These are phyloP conservation scores for Neuroterus valhalla DNA, from an alignment of 1,140 invertebrate genomes.

Conservation along the genomic window DNA sequence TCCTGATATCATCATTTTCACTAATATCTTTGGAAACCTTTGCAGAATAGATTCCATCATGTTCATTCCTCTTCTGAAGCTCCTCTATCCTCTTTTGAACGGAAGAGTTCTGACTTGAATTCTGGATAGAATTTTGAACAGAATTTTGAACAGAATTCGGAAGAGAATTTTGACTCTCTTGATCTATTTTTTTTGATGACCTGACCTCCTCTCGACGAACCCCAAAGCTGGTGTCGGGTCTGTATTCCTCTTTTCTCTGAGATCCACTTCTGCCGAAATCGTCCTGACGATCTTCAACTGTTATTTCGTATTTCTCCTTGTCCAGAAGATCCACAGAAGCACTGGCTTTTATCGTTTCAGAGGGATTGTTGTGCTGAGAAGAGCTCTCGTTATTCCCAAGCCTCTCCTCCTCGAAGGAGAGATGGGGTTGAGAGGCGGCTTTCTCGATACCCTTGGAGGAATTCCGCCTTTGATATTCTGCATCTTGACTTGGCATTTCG, in stretches of 20 bases:
- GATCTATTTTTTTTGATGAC: conserved; percentile 59
- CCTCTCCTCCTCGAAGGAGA: conserved; percentile 77
- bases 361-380: conserved; percentile 51
- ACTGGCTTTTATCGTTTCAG: conserved; percentile 53
- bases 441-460: conserved; percentile 67
- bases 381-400: conserved; percentile 46
- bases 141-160: conserved; percentile 18
- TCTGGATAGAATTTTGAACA: neutral
- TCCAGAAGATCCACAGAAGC: conserved; percentile 55
- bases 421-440: conserved; percentile 81
- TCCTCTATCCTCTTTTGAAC: conserved; percentile 68
- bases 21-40: conserved; percentile 56
- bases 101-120: conserved; percentile 37
- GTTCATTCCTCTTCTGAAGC: conserved; percentile 60
- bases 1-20: conserved; percentile 41
- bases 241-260: conserved; percentile 66
- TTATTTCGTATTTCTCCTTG: conserved; percentile 70
- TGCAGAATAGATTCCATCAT: conserved; percentile 53
- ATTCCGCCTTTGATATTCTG: conserved; percentile 61
- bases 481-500: conserved; percentile 51
- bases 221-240: conserved; percentile 68
- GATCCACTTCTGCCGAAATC: conserved; percentile 62
- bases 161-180: conserved; percentile 47
- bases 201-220: conserved; percentile 63
- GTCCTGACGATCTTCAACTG: conserved; percentile 63